phyloP scores from a whole-genome alignment of 2,797 vertebrate genomes.

The Cuculus canorus region DNA sequence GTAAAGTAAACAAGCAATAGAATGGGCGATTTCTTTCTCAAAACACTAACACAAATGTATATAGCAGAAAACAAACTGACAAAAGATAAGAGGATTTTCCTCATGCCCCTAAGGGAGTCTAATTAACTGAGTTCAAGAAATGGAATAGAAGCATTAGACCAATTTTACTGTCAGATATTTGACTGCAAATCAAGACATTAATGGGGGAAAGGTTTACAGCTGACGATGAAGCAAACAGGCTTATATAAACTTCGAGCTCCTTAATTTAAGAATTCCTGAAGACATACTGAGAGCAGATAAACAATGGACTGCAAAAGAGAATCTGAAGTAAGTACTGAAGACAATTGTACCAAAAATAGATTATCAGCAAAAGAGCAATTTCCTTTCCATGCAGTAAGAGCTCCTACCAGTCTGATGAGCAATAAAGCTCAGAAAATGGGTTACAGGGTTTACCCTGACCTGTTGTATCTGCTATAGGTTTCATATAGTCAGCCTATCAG shows the following conservation, averaged over 20 bases:
- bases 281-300: neutral
- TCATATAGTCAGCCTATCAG: neutral
- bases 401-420: neutral
- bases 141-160: neutral
- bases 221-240: constrained; percentile 6
- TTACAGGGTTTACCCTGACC: constrained; percentile 8
- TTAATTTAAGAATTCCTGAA: constrained; percentile 50
- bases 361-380: constrained; percentile 25
- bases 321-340: constrained; percentile 8
- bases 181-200: constrained; percentile 59
- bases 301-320: constrained; percentile 15
- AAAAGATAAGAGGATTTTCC: constrained; percentile 49
- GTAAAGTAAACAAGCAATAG: neutral
- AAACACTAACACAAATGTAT: neutral
- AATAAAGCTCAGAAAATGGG: constrained; percentile 24
- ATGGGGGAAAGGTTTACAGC: constrained; percentile 14
- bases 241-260: neutral
- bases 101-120: constrained; percentile 30
- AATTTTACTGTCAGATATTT: constrained; percentile 59
- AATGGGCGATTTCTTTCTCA: neutral
- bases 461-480: neutral
- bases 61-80: constrained; percentile 55
- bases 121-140: constrained; percentile 56
- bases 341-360: neutral
- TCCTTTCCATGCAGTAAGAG: constrained; percentile 24